phyloP scores from a whole-genome alignment of 2,888 invertebrate genomes.

The Imbricaverruca yamaguchii region DNA sequence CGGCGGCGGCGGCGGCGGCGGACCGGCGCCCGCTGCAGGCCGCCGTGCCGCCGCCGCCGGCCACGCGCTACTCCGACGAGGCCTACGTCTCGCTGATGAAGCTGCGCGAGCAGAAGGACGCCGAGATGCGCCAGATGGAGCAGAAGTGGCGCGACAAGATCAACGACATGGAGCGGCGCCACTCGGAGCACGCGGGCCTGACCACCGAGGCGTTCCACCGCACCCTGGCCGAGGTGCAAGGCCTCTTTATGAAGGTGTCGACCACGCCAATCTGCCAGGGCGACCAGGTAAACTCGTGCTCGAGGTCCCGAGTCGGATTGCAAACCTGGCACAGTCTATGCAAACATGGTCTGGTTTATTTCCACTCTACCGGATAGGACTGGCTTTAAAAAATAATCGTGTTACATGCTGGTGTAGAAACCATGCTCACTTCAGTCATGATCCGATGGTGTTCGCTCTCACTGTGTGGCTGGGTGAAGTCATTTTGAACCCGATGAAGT shows the following conservation, averaged over 20 bases:
- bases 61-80: conserved; percentile 32
- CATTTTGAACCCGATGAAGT: too few species aligned
- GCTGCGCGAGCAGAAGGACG: conserved; percentile 32
- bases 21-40: conserved; percentile 7
- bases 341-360: too few species aligned
- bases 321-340: too few species aligned
- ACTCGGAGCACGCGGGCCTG: conserved; percentile 28
- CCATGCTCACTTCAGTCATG: too few species aligned
- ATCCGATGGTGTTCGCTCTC: too few species aligned
- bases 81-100: conserved; percentile 31
- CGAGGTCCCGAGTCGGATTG: too few species aligned
- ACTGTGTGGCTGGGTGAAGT: too few species aligned
- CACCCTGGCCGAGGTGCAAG: conserved; percentile 31
- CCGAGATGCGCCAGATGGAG: conserved; percentile 29
- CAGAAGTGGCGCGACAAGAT: conserved; percentile 31
- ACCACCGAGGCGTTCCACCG: conserved; percentile 28
- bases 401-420: too few species aligned
- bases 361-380: too few species aligned
- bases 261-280: conserved; percentile 31
- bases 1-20: neutral
- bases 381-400: too few species aligned
- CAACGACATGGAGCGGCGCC: conserved; percentile 30
- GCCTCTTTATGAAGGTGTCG: conserved; percentile 29
- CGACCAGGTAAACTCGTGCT: conserved; percentile 1
- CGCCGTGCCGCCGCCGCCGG: conserved; percentile 26